Conservation (phyloP, 1,140 invertebrate genomes). For the Mercenaria mercenaria region DNA sequence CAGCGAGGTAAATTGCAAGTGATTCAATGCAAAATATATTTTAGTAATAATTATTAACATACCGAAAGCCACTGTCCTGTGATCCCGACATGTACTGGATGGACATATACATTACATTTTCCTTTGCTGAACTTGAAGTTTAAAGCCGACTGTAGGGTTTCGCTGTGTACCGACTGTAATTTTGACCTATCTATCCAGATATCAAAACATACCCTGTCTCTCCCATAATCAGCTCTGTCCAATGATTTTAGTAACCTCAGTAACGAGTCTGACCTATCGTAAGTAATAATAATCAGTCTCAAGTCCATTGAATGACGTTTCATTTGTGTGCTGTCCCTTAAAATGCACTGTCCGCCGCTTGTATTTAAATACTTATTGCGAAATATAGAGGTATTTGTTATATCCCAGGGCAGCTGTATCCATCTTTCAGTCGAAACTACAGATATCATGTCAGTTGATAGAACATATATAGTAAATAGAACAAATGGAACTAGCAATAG, state of each 20-base stretch:
- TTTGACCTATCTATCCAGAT: slow-evolving; percentile 77
- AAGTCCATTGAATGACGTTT: slow-evolving; percentile 25
- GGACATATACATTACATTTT: slow-evolving; percentile 67
- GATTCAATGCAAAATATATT: too few relatives aligned
- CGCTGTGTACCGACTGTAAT: slow-evolving; percentile 52
- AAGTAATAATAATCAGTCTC: slow-evolving; percentile 72
- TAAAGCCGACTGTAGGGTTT: slow-evolving; percentile 64
- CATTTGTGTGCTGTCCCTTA: not conserved
- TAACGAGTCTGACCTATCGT: slow-evolving; percentile 66
- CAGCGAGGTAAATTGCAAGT: too few relatives aligned
- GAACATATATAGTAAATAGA: too few relatives aligned
- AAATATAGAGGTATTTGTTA: too few relatives aligned
- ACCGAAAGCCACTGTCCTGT: slow-evolving; percentile 79
- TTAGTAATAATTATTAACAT: too few relatives aligned
- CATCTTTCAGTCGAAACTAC: too few relatives aligned
- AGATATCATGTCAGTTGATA: too few relatives aligned
- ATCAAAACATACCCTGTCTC: slow-evolving; percentile 70
- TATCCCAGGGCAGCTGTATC: too few relatives aligned
- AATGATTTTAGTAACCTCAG: slow-evolving; percentile 69
- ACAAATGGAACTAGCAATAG: too few relatives aligned
- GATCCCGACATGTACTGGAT: slow-evolving; percentile 74
- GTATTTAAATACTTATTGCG: not conserved
- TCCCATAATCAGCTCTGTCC: slow-evolving; percentile 70
- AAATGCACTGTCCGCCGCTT: not conserved
- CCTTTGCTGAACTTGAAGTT: slow-evolving; percentile 76